Evolutionary conservation across 2,888 invertebrate genomes (phyloP).

Genomic region (Pycnomerus fuliginosus): DNA sequence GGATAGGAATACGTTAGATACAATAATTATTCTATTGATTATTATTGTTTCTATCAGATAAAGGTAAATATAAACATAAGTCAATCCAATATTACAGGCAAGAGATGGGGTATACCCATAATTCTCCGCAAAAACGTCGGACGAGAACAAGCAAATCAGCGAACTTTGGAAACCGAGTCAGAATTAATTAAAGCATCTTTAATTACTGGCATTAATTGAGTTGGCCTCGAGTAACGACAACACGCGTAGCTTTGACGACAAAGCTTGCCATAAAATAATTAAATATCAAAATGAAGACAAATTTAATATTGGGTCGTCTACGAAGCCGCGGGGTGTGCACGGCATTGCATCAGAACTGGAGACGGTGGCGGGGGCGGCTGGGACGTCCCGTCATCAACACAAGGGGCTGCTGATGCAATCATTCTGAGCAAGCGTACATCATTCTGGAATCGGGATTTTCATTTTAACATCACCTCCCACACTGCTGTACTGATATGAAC

Average conservation of each 20-base stretch:
- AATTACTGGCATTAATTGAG: constrained; percentile 50
- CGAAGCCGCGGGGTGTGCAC: constrained; percentile 37
- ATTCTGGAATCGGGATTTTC: too few relatives aligned
- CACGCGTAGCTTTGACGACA: constrained; percentile 48
- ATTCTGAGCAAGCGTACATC: too few relatives aligned
- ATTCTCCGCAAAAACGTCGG: constrained; percentile 32
- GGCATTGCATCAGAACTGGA: constrained; percentile 28
- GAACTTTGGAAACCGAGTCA: constrained; percentile 41
- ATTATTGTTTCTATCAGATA: too few relatives aligned
- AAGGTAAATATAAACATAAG: too few relatives aligned
- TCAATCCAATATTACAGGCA: too few relatives aligned
- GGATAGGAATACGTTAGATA: too few relatives aligned
- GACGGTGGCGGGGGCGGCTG: constrained; percentile 7
- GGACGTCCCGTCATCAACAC: too few relatives aligned
- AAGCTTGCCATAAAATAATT: constrained; percentile 51
- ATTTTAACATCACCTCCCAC: too few relatives aligned
- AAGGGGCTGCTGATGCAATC: too few relatives aligned
- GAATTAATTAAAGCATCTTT: constrained; percentile 52
- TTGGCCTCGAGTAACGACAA: constrained; percentile 45
- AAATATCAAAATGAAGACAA: constrained; percentile 53
- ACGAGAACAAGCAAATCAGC: constrained; percentile 31
- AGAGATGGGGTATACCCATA: too few relatives aligned
- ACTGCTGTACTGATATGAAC: too few relatives aligned
- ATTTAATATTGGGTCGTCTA: constrained; percentile 49
- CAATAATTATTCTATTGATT: too few relatives aligned